Conservation (phyloP, 2,888 invertebrate genomes). For the Mythimna pallens region DNA sequence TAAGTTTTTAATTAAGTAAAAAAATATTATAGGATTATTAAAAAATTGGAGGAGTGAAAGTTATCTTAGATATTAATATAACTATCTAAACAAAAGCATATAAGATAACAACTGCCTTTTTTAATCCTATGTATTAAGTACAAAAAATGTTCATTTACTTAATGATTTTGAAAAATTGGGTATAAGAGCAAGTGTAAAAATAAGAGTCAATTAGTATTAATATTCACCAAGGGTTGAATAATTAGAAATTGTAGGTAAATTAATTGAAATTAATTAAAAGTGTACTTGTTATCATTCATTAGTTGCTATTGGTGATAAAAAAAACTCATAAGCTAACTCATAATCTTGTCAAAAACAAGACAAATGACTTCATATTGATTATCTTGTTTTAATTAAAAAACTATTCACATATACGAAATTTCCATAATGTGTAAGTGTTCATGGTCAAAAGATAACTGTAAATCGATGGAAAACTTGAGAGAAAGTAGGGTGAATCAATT, state of each 20-base stretch:
- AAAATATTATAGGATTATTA: background rate
- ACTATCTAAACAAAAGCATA: background rate
- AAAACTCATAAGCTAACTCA: constrained; percentile 32
- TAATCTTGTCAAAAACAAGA: constrained; percentile 62
- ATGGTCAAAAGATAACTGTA: constrained; percentile 44
- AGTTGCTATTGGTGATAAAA: constrained; percentile 48
- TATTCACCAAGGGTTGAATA: background rate
- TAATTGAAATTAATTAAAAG: background rate
- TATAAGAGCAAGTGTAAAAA: background rate
- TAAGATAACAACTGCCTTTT: too few species aligned
- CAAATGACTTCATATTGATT: constrained; percentile 44
- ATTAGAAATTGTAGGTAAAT: background rate
- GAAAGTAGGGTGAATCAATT: constrained; percentile 81
- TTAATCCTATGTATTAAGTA: background rate
- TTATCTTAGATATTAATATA: background rate
- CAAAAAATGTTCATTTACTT: background rate
- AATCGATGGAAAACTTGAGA: constrained; percentile 60
- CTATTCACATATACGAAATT: constrained; percentile 32
- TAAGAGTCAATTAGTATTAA: background rate
- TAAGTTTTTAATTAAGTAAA: background rate
- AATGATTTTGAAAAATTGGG: background rate
- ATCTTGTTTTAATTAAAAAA: constrained; percentile 14
- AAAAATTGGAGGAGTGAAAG: background rate
- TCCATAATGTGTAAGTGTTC: constrained; percentile 48
- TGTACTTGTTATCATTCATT: constrained; percentile 47